These are phyloP conservation scores for Diphyllodes magnificus DNA, from an alignment of 2,113 vertebrate genomes.

Conservation along the genomic window DNA sequence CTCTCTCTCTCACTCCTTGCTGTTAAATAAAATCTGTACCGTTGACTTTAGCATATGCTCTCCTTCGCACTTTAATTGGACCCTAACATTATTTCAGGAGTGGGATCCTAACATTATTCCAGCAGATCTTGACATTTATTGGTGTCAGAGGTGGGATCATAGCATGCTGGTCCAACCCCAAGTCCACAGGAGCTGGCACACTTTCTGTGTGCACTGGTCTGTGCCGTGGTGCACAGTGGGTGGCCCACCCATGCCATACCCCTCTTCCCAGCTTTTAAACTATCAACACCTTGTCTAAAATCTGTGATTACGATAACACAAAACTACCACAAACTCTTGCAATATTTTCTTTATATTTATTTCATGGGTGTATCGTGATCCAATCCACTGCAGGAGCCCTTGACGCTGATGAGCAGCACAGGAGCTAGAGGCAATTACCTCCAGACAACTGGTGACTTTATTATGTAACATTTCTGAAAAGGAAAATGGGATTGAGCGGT, in stretches of 20 bases:
- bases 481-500: not conserved
- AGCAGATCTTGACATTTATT: not conserved
- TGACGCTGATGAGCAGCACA: not conserved
- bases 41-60: not conserved
- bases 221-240: fast-evolving
- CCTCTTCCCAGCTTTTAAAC: not conserved
- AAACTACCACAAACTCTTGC: not conserved
- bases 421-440: not conserved
- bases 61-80: fast-evolving
- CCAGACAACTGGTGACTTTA: not conserved
- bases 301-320: fast-evolving
- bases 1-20: not conserved
- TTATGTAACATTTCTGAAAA: not conserved
- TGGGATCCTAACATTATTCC: not conserved
- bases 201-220: not conserved
- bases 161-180: not conserved
- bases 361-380: not conserved
- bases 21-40: not conserved
- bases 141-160: not conserved
- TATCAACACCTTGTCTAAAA: not conserved
- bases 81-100: not conserved
- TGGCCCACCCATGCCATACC: fast-evolving
- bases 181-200: not conserved
- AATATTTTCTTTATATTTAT: not conserved
- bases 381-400: not conserved